These are phyloP conservation scores for Mormyrus lacerda DNA, from an alignment of 2,113 vertebrate species.

Conservation along the genomic window DNA sequence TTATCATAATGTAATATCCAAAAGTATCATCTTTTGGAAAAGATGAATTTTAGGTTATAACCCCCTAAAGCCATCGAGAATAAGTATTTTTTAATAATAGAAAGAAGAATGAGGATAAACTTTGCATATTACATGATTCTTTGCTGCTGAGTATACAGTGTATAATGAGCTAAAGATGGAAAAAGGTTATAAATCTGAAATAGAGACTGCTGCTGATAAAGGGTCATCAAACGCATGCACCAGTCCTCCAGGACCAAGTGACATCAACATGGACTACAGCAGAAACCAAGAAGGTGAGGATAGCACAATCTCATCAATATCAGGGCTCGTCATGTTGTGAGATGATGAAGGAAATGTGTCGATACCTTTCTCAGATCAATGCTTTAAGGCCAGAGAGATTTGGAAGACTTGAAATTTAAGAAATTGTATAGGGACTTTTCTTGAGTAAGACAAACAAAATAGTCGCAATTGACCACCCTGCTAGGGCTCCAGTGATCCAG, in stretches of 20 bases:
- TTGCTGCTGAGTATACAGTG: background rate
- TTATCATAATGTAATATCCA: background rate
- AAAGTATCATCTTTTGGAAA: background rate
- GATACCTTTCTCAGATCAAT: background rate
- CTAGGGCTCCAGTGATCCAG: background rate
- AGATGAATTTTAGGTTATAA: background rate
- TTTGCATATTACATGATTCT: background rate
- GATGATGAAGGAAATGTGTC: background rate
- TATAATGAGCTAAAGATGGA: background rate
- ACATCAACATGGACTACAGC: background rate
- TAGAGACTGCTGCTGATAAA: background rate
- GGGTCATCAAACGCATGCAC: background rate
- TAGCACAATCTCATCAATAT: too few relatives aligned
- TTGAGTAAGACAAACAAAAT: background rate
- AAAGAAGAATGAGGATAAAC: background rate
- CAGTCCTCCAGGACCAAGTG: background rate
- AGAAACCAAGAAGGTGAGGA: background rate
- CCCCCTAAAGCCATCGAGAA: background rate
- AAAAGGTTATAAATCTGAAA: background rate
- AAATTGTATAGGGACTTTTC: background rate
- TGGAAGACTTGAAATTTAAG: background rate
- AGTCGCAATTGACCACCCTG: background rate
- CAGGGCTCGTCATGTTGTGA: background rate
- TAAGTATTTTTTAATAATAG: background rate
- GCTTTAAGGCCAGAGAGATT: background rate